Percentiles rank a stretch among this genome's conserved stretches.
Evolutionary conservation across 2,888 invertebrate species (phyloP).

Genomic region (Synanthedon myopaeformis): DNA sequence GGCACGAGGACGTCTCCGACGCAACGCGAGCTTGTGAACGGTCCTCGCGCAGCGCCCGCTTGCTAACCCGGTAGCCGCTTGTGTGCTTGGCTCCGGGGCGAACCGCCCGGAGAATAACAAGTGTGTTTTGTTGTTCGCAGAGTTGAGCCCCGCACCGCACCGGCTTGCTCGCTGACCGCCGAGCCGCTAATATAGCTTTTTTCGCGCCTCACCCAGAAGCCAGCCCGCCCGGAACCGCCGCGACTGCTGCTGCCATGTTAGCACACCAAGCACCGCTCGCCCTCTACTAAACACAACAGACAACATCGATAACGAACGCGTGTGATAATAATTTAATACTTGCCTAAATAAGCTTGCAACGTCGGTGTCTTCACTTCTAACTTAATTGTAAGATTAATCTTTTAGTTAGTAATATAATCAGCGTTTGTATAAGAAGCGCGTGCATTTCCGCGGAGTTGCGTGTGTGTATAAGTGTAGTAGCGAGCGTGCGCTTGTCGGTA

Average conservation of each 20-base stretch:
- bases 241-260: constrained; percentile 57
- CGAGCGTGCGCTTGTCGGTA: constrained; percentile 34
- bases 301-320: constrained; percentile 68
- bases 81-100: constrained; percentile 62
- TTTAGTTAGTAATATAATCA: constrained; percentile 33
- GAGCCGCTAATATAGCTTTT: constrained; percentile 70
- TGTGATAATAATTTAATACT: constrained; percentile 67
- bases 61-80: constrained; percentile 69
- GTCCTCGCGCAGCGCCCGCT: constrained; percentile 39
- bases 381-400: constrained; percentile 61
- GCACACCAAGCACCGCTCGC: constrained; percentile 67
- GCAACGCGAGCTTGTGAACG: constrained; percentile 35
- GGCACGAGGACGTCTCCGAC: constrained; percentile 7
- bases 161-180: constrained; percentile 69
- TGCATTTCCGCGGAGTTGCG: constrained; percentile 27
- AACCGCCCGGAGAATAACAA: constrained; percentile 63
- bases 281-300: constrained; percentile 65
- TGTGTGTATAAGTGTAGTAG: constrained; percentile 47
- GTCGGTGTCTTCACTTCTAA: constrained; percentile 67
- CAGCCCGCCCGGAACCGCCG: constrained; percentile 56
- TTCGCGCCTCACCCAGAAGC: constrained; percentile 62
- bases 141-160: constrained; percentile 69
- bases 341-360: constrained; percentile 68
- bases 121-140: constrained; percentile 72
- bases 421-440: constrained; percentile 25